Base-by-base conservation (phyloP, 2,797 vertebrate species). In the Paratrypauchen microcephalus region DNA sequence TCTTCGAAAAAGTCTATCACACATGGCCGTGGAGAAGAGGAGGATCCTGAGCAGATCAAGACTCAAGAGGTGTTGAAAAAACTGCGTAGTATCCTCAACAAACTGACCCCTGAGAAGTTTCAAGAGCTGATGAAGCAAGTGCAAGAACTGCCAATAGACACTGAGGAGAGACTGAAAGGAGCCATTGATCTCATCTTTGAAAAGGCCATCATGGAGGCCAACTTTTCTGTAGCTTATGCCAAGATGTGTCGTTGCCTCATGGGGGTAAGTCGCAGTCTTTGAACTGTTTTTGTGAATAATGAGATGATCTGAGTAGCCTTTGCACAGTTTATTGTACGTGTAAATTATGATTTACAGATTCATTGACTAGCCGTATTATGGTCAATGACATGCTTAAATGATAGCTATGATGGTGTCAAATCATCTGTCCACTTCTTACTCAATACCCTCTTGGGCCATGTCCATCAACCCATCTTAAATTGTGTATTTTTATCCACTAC, bases 231-330 rank as follows among this genome's bases (percentile, higher is more conserved):
- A 91, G 96, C 97, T 91, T 99, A 99, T 61, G 97, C 97, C 94
- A 98, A 99, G 90, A 99, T 99, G 97, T 99, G 97, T 93, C 97
- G 96, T 92, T 99, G 97, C 94, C 97, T 99, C 94, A 95, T 96
- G 92, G 95, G 95, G 94, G 97, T 98, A 88, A 95, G 96, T 92
- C 18, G 18, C 18, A 0, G 6, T 36, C 58, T 36, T 54, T 54
- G 19, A 21, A 11, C n/a, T 12, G 5, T n/a, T 45, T 15, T 45
- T 4, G 3, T 45, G 2, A 45, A 45, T 4, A 45, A 15, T 45
- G 41, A 45, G 3, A 15, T 45, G 41, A 45, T 5, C 41, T 45
- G 13, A 15, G 41, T 45, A 45, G 4, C 41, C 41, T 15, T 45
- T 45, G 41, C 41, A 45, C 41, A 54, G 3, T 21, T 21, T 9